A percentile compares a stretch with the other conserved stretches of the same genome.
These are phyloP conservation scores for Agonopterix arenella DNA, from an alignment of 2,888 invertebrate genomes.

Conservation along the genomic window DNA sequence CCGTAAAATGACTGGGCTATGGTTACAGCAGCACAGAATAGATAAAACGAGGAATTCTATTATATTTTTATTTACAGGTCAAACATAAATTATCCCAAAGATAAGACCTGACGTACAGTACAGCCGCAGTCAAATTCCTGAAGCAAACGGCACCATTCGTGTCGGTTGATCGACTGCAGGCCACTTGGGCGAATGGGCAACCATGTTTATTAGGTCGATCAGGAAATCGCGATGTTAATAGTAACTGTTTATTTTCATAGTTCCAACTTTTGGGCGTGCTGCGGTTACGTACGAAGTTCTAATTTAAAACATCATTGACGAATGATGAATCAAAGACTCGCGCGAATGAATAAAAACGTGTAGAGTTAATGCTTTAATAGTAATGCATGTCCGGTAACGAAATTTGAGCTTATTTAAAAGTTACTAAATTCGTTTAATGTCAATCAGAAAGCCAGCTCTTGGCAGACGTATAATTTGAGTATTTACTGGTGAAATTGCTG, in stretches of 20 bases:
- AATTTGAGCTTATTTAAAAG: conserved; percentile 6
- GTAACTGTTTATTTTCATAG: conserved; percentile 50
- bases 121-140: too few relatives aligned
- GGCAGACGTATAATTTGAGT: conserved; percentile 39
- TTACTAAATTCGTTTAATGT: conserved; percentile 25
- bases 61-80: too few relatives aligned
- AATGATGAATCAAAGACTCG: conserved; percentile 25
- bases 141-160: conserved; percentile 33
- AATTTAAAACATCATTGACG: conserved; percentile 24
- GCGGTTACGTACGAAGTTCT: conserved; percentile 14
- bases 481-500: conserved; percentile 29
- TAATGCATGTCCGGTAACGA: background rate
- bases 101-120: too few relatives aligned
- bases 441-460: conserved; percentile 29
- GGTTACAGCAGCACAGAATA: too few relatives aligned
- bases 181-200: conserved; percentile 25
- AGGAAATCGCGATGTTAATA: conserved; percentile 54
- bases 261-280: conserved; percentile 21
- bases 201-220: conserved; percentile 58
- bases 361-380: background rate
- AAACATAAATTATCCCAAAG: too few relatives aligned
- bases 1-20: too few relatives aligned
- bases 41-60: too few relatives aligned
- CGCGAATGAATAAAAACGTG: background rate
- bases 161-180: conserved; percentile 59